Base-by-base conservation (phyloP, 2,113 vertebrate species). In the Proterorhinus semilunaris region DNA sequence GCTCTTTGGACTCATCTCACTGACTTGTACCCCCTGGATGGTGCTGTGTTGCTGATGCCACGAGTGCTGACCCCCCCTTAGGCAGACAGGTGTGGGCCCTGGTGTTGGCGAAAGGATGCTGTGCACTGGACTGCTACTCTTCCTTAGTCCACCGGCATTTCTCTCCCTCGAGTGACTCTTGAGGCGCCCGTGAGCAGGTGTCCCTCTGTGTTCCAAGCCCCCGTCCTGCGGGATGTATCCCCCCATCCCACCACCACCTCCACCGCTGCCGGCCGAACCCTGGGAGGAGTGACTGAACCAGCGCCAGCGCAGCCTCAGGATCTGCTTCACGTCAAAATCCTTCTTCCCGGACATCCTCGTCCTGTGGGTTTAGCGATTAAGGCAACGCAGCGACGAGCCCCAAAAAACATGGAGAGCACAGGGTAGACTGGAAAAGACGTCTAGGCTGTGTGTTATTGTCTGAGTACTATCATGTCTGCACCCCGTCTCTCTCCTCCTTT, bases 321-420 rank as follows among this genome's bases (percentile, higher is more conserved):
- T 98, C 94, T 98, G 96, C 89, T 98, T 99, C 89, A 98, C 96
- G 65, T 96, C 95, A 92, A 98, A 98, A 88, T 98, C 95, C 86
- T 98, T 98, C 94, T 97, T 97, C 58, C 95, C 95, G 68, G 96
- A 97, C 96, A 98, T 97, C 77, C 88, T 91, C 82, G 77, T 83
- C 77, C 17, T 27, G 53, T 89, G 79, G 83, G 73, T 91, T 89
- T 74, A 76, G 85, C 88, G 84, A 82, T 76, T 59, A 68, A 90
- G 74, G 76, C 69, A 79, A 74, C 50, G 66, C 68, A 70, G 80
- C 83, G 81, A 70, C 78, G 84, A 83, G 80, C 86, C 80, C 72
- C 88, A 81, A 83, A 87, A 84, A 90, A 86, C 90, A 87, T 88
- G 86, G 83, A 88, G 64, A 91, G 88, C 83, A 90, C 78, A 45